Evolutionary conservation across 2,888 invertebrate species (phyloP).

Genomic region (Tipula confusa): DNA sequence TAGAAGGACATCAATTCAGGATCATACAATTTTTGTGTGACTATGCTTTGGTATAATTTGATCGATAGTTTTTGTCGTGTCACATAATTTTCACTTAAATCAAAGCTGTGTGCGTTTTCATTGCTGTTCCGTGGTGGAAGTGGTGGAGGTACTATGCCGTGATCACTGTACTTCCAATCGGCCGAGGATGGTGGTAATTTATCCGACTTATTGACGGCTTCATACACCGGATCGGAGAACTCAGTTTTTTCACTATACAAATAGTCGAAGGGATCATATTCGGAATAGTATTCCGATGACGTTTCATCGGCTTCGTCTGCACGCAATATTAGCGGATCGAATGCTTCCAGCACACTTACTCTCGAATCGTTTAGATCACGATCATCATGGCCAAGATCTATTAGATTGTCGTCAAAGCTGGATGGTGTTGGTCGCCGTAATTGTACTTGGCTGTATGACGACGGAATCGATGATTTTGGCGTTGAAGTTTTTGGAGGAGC

Average conservation of each 20-base stretch:
- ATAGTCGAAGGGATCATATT: conserved; percentile 75
- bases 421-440: conserved; percentile 42
- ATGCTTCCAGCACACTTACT: conserved; percentile 69
- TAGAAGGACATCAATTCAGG: conserved; percentile 77
- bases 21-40: conserved; percentile 64
- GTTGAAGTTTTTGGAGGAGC: neutral
- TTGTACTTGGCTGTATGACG: neutral
- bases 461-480: neutral
- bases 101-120: neutral
- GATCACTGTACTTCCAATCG: conserved; percentile 40
- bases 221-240: conserved; percentile 67
- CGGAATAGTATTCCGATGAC: conserved; percentile 64
- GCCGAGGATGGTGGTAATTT: conserved; percentile 51
- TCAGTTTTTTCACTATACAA: conserved; percentile 62
- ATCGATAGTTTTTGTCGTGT: conserved; percentile 50
- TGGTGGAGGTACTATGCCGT: conserved; percentile 51
- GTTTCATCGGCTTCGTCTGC: conserved; percentile 57
- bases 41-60: conserved; percentile 68
- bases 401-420: conserved; percentile 42
- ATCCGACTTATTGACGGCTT: conserved; percentile 60
- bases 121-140: conserved; percentile 57
- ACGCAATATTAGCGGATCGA: conserved; percentile 73
- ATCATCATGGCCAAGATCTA: conserved; percentile 7
- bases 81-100: neutral
- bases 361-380: conserved; percentile 41